Conservation (phyloP, 2,797 vertebrate species). For the Periparus ater region DNA sequence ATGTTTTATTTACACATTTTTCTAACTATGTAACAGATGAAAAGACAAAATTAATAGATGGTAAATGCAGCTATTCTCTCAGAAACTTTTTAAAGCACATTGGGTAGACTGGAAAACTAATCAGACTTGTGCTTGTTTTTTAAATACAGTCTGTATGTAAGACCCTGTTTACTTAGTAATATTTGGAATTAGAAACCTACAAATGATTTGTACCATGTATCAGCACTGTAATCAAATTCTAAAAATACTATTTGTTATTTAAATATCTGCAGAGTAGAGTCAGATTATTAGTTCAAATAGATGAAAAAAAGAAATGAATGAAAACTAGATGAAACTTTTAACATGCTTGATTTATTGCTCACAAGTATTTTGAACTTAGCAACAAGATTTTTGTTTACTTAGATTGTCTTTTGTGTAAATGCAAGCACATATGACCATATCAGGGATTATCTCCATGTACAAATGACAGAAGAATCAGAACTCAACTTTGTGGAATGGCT, state of each 20-base stretch:
- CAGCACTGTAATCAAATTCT: background rate
- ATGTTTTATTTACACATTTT: background rate
- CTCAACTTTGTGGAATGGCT: background rate
- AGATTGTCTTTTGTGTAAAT: background rate
- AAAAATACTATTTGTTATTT: background rate
- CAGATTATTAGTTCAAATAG: background rate
- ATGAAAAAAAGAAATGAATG: background rate
- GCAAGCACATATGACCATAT: background rate
- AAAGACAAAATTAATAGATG: background rate
- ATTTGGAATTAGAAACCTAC: background rate
- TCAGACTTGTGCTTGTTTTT: background rate
- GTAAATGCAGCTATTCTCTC: conserved; percentile 32
- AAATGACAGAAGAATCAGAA: background rate
- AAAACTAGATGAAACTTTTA: background rate
- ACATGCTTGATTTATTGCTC: background rate
- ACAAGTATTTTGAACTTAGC: background rate
- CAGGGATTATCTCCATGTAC: background rate
- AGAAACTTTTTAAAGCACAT: background rate
- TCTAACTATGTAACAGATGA: background rate
- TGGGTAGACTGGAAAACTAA: background rate
- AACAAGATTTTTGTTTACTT: background rate
- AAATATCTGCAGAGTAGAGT: background rate
- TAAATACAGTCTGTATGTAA: background rate
- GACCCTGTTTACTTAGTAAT: background rate
- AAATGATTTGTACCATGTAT: background rate